Base-by-base conservation (phyloP, 2,113 vertebrate species). In the Rhombomys opimus region DNA sequence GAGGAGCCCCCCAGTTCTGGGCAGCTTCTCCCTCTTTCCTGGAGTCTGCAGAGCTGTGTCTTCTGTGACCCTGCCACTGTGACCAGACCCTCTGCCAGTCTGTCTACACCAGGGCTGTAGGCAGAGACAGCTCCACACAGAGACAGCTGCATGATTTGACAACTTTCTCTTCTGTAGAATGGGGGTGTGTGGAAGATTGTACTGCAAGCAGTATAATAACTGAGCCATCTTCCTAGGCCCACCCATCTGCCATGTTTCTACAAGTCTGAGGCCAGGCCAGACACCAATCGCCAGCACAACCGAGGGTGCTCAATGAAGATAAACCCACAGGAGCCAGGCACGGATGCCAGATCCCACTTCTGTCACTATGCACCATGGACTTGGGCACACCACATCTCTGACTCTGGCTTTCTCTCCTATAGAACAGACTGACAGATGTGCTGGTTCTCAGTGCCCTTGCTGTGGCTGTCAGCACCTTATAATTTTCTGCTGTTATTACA, bases 391-490 rank as follows among this genome's bases (percentile, higher is more conserved):
- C 3, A 8, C 22, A 0, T 63, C 38, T 77, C 76, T 57, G 88
- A 85, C 30, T 3, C 15, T 11, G 50, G 32, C 30, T 15, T 30
- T 18, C 13, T 84, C 67, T 41, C n/a, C 35, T 65, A 15, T 35
- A 30, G 61, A 77, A 82, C 46, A 50, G 22, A 13, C 9, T 88
- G 38, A 52, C 23, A 78, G 8, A 15, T 5, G 8, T 30, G 22
- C 30, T 57, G 18, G 1, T 75, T 46, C 59, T 23, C 52, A 13
- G 9, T 13, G 15, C 15, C 32, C 1, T 5, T 61, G 38, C 4
- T 3, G 1, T 17, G 2, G 12, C 70, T 20, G 4, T 15, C 72
- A 65, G 0, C 17, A 41, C 35, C 14, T 10, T 38, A 13, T 23
- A 35, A 22, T 25, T 70, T 63, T 94, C 52, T 77, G 32, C 41